Base-by-base conservation (phyloP, 2,113 vertebrate genomes). In the Electrona antarctica region DNA sequence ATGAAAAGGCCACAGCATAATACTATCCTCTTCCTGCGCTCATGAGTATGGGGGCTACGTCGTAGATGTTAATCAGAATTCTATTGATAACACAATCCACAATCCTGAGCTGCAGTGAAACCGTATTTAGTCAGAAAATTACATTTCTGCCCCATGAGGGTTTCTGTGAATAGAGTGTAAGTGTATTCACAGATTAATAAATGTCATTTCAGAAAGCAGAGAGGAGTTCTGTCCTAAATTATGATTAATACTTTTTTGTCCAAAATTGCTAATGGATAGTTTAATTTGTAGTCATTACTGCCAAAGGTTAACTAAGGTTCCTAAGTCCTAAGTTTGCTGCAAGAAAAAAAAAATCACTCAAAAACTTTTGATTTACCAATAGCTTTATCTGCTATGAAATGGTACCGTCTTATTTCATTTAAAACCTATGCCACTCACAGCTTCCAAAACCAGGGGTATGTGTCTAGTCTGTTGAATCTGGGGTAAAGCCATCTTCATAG, bases 251-350 rank as follows among this genome's bases (percentile, higher is more conserved):
- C 21, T 21, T 21, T 47, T 13, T 21, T 41, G 13, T 46, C 52
- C 10, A 46, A 55, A 55, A 67, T 67, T 56, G 33, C 33, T 14
- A 13, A 8, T 51, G 29, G 7, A 56, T 56, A 15, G 12, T 51
- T 15, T 15, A 29, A 55, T 15, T 29, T 52, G n/a, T 6, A 59
- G 57, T 59, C 28, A 11, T 67, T 67, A 45, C 49, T 2, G 56
- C 33, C 14, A 7, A 8, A 21, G 12, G 33, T 58, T 29, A 54
- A 46, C 21, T 7, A 15, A 56, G 46, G 71, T 80, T 82, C 83
- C 77, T 75, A 80, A 80, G 64, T 64, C 69, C 60, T 21, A 21
- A 21, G 9, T 41, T 7, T 14, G 14, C 14, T 57, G 14, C 7
- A 9, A 10, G 49, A 61, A 14, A 46, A 13, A 46, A 11, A 61